These are phyloP conservation scores for Sinonovacula constricta DNA, from an alignment of 1,140 invertebrate genomes.

Conservation along the genomic window DNA sequence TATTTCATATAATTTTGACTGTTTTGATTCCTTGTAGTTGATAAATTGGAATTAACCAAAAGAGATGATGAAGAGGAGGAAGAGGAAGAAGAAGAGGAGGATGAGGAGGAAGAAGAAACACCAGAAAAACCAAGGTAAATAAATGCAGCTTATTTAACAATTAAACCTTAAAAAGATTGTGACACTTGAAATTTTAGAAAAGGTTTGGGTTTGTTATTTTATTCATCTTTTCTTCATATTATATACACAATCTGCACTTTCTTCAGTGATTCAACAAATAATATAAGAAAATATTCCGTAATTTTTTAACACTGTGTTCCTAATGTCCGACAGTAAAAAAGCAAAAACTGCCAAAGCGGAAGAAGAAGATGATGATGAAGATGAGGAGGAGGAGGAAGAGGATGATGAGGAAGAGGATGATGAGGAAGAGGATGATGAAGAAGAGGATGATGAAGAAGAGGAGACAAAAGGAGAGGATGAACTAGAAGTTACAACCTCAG, in stretches of 20 bases:
- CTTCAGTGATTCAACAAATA: no score
- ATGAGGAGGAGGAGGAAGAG: constrained; percentile 40
- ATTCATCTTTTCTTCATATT: no score
- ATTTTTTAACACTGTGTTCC: no score
- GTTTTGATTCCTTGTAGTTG: no score
- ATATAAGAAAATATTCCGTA: no score
- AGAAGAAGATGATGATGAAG: constrained; percentile 16
- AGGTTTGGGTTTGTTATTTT: no score
- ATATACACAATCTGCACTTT: no score
- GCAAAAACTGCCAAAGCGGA: constrained; percentile 11
- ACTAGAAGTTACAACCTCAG: constrained; percentile 28
- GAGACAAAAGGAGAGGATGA: constrained; percentile 51
- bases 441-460: constrained; percentile 50
- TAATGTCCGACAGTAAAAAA: constrained; percentile 11
- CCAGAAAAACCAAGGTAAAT: constrained; percentile 11
- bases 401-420: constrained; percentile 47
- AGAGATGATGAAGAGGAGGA: constrained; percentile 22
- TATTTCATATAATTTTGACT: no score
- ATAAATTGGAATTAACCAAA: constrained; percentile 5
- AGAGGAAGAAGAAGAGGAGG: constrained; percentile 27
- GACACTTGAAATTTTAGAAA: no score
- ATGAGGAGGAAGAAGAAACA: constrained; percentile 34
- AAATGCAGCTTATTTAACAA: no score
- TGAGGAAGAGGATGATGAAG: constrained; percentile 52
- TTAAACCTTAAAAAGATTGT: no score